A percentile compares a stretch with the other conserved stretches of the same genome.
Evolutionary conservation across 1,140 invertebrate genomes (phyloP).

Genomic region (Scylla paramamosain): DNA sequence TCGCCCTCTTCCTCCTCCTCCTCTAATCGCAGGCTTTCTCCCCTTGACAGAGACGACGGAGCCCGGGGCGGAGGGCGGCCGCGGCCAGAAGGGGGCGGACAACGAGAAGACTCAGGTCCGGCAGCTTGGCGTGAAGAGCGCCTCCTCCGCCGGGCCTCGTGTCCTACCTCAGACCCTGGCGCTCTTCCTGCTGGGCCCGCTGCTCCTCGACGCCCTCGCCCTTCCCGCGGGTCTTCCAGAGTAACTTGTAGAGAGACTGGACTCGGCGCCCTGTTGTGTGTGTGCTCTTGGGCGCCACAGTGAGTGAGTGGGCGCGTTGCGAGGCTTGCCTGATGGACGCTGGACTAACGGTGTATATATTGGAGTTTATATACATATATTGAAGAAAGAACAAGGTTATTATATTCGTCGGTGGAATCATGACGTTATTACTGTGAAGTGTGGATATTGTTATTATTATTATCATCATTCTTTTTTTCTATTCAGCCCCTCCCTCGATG

Average conservation of each 20-base stretch:
- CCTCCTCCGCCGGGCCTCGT: slow-evolving; percentile 73
- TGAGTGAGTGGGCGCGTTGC: neutral
- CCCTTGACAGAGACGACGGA: slow-evolving; percentile 59
- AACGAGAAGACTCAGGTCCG: slow-evolving; percentile 71
- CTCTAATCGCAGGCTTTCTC: neutral
- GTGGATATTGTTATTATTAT: slow-evolving; percentile 25
- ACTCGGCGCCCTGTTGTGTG: too few species aligned
- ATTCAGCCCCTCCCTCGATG: neutral
- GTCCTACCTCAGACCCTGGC: slow-evolving; percentile 62
- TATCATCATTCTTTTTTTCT: neutral
- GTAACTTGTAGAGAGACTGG: slow-evolving; percentile 46
- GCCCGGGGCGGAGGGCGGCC: slow-evolving; percentile 28
- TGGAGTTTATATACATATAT: too few species aligned
- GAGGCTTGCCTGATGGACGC: neutral
- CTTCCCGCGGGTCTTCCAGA: slow-evolving; percentile 65
- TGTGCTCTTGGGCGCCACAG: neutral
- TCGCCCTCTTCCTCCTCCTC: neutral
- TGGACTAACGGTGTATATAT: neutral
- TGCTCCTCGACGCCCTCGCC: slow-evolving; percentile 49
- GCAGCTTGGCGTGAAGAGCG: slow-evolving; percentile 71
- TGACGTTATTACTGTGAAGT: slow-evolving; percentile 13
- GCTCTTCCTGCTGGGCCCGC: slow-evolving; percentile 49
- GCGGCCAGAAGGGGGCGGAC: slow-evolving; percentile 32
- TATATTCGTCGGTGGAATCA: neutral
- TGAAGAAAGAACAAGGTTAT: neutral